A percentile compares a stretch with the other conserved stretches of the same genome.
phyloP scores from a whole-genome alignment of 2,113 vertebrate genomes.

The Dasyornis broadbenti region DNA sequence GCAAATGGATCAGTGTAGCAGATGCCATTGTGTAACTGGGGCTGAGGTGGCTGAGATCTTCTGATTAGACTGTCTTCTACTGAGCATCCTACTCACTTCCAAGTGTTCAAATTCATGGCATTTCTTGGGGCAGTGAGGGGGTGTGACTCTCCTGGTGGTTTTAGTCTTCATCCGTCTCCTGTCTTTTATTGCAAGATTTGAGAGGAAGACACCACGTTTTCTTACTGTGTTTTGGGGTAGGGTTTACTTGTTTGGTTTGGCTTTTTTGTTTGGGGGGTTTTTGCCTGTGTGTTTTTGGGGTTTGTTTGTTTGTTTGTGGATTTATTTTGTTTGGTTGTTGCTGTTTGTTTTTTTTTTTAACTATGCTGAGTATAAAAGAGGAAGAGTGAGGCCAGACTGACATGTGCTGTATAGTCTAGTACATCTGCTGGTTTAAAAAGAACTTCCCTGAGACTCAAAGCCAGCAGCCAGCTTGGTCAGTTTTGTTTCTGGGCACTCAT shows the following conservation, averaged over 20 bases:
- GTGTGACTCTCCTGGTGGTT: not conserved
- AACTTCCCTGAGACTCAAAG: not conserved
- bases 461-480: not conserved
- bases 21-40: not conserved
- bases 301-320: rapidly evolving
- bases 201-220: not conserved
- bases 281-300: not conserved
- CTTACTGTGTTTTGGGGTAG: not conserved
- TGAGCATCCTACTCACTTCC: not conserved
- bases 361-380: not conserved
- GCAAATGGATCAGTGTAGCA: not conserved
- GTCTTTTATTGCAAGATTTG: not conserved
- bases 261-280: not conserved
- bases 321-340: not conserved
- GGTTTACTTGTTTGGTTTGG: rapidly evolving
- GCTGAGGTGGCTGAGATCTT: not conserved
- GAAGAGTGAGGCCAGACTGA: not conserved
- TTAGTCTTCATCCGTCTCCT: not conserved
- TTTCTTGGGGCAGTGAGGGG: not conserved
- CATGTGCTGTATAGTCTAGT: not conserved
- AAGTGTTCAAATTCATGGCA: not conserved
- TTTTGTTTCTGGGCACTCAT: not conserved
- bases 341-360: not conserved
- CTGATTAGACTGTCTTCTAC: rapidly evolving
- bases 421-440: not conserved